Evolutionary conservation across 2,888 invertebrate species (phyloP), one percentile per base, ranked within the genome.

Genomic region (Sesia apiformis): DNA sequence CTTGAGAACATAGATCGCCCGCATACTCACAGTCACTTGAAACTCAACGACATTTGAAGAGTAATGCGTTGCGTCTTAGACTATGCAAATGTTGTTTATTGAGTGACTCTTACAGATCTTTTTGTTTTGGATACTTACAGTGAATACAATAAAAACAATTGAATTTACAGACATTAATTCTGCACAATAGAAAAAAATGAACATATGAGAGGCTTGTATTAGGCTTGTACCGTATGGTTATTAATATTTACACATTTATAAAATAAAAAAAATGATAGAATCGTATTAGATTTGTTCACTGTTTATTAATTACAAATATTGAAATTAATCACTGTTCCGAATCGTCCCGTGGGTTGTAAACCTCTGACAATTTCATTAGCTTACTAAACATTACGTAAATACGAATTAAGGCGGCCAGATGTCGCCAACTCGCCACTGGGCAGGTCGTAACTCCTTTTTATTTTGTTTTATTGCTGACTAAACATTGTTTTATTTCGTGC

Each of bases 371-470:
- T 78, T 81, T 81, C 75, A 81, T 80, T 79, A 72, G 66, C 62
- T 63, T 62, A 68, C 72, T 56, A 66, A 70, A 72, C 72, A 69
- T 73, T 68, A 66, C 62, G 74, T 77, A 76, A 74, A 77, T 69
- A 74, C 67, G 65, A 69, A 76, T 74, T 72, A 70, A 64, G 72
- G 59, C 66, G 62, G 65, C 72, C 70, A 72, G 79, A 76, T 74
- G 75, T 67, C 63, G 70, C 63, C 58, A 63, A 64, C 62, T 67
- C 63, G 70, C 63, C 58, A 63, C 64, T 62, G 64, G 56, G 63
- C 60, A 60, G 66, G 70, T 78, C 76, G 79, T 83, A 77, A 83
- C 74, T 83, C 68, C 77, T 78, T 80, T 79, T 82, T 82, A 79
- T 77, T 70, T 75, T 76, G 77, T 75, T 77, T 78, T 77, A 75